Percentiles rank a stretch among this genome's conserved stretches.
phyloP scores from a whole-genome alignment of 1,140 invertebrate species.

The Melipona quadrifasciata region DNA sequence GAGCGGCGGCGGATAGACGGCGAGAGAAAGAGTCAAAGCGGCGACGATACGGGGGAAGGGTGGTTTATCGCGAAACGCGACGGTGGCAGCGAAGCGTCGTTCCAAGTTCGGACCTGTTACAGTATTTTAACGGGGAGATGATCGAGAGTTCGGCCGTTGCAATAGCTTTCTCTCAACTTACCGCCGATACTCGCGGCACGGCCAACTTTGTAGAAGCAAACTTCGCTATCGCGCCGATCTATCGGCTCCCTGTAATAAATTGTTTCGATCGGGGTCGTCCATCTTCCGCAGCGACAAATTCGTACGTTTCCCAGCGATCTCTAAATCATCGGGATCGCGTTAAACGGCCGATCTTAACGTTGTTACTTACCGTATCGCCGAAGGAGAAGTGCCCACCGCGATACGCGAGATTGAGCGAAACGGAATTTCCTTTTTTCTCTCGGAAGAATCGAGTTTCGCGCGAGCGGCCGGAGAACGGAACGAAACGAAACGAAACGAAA shows the following conservation, averaged over 20 bases:
- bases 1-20: no score
- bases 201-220: constrained; percentile 60
- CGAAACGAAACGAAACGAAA: neutral
- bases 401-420: neutral
- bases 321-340: constrained; percentile 52
- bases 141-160: constrained; percentile 39
- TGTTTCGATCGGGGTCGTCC: constrained; percentile 56
- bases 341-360: constrained; percentile 23
- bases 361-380: constrained; percentile 15
- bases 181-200: constrained; percentile 45
- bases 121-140: constrained; percentile 46
- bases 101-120: constrained; percentile 26
- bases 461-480: neutral
- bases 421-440: neutral
- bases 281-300: constrained; percentile 60
- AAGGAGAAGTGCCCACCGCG: neutral
- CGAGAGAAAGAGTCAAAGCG: neutral
- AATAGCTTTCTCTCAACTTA: constrained; percentile 55
- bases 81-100: no score
- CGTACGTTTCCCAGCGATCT: constrained; percentile 35
- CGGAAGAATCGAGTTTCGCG: neutral
- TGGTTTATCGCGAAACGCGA: constrained; percentile 18
- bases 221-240: constrained; percentile 62
- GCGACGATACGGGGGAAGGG: no score
- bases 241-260: constrained; percentile 65